Base-by-base conservation (phyloP, 2,113 vertebrate genomes). In the Corapipo altera region DNA sequence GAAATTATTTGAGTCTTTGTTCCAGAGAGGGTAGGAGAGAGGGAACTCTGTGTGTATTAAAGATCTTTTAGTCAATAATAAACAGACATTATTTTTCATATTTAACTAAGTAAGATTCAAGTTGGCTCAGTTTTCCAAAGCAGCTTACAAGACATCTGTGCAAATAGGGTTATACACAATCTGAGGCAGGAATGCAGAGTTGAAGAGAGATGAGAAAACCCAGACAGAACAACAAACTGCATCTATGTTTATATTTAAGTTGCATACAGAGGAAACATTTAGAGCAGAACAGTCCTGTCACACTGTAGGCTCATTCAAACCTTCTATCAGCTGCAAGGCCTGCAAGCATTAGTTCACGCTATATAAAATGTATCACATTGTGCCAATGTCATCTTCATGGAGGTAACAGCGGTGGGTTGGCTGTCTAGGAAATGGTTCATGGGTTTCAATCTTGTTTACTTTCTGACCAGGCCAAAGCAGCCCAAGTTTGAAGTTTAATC, bases 381-480 rank as follows among this genome's bases (percentile, higher is more conserved):
- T 44, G 23, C n/a, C 39, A 71, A 0, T 11, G 19, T 33, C 75
- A 77, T 16, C 33, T 41, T 61, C 32, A 4, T 30, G 28, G 39
- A 43, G 20, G 14, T 16, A 21, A 28, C 8, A 9, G 19, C 17
- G 8, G 6, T 65, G 27, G 5, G 5, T 20, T 71, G n/a, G 17
- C 37, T 66, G 32, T 27, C 41, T 55, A 72, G 85, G 70, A 64
- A 84, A 58, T 18, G 19, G 12, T 30, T 67, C 28, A 14, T 14
- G 30, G 15, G 2, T 43, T 64, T 72, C 46, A 48, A 24, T 0
- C 54, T 27, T 19, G 24, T 18, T 69, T 0, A 0, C 9, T 62
- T 88, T 73, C 79, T 49, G 41, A 33, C 23, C 41, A 54, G 59
- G 33, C 19, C 66, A 75, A 69, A 85, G 28, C 22, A 44, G 33